Evolutionary conservation across 2,888 invertebrate species (phyloP).

Genomic region (Augochlorella aurata): DNA sequence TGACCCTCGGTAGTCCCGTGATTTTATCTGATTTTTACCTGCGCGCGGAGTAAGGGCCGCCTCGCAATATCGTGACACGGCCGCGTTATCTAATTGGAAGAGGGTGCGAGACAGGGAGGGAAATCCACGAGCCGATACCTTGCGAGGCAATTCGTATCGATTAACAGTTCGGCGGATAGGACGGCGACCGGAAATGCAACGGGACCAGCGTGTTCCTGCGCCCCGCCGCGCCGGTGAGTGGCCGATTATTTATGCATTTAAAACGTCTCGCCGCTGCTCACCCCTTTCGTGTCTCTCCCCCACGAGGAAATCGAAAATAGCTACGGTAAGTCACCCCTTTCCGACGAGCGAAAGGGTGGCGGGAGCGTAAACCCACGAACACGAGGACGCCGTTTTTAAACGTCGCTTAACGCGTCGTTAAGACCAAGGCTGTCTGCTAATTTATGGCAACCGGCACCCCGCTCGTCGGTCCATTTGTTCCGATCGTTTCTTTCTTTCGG

Average conservation of each 20-base stretch:
- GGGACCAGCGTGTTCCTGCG: conserved; percentile 51
- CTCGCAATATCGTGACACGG: conserved; percentile 25
- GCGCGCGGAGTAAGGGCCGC: neutral
- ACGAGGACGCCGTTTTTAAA: conserved; percentile 62
- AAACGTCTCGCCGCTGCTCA: conserved; percentile 65
- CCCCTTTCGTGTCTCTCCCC: conserved; percentile 68
- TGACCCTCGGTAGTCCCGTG: neutral
- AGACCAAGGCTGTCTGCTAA: conserved; percentile 56
- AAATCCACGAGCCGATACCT: conserved; percentile 60
- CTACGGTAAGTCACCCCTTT: conserved; percentile 60
- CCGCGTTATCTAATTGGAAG: conserved; percentile 64
- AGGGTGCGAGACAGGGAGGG: conserved; percentile 53
- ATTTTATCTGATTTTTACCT: neutral
- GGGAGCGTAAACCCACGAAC: conserved; percentile 49
- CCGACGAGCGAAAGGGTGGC: conserved; percentile 42
- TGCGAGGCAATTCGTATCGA: conserved; percentile 75
- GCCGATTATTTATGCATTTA: conserved; percentile 78
- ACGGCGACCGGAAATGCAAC: conserved; percentile 44
- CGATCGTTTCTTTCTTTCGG: neutral
- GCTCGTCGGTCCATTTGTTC: neutral
- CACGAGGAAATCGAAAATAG: conserved; percentile 66
- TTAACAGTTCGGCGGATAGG: conserved; percentile 73
- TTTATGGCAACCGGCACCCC: conserved; percentile 38
- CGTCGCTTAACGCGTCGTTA: conserved; percentile 76
- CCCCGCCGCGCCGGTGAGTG: conserved; percentile 57